Conservation (phyloP, 2,797 vertebrate genomes). For the Brotula barbata region DNA sequence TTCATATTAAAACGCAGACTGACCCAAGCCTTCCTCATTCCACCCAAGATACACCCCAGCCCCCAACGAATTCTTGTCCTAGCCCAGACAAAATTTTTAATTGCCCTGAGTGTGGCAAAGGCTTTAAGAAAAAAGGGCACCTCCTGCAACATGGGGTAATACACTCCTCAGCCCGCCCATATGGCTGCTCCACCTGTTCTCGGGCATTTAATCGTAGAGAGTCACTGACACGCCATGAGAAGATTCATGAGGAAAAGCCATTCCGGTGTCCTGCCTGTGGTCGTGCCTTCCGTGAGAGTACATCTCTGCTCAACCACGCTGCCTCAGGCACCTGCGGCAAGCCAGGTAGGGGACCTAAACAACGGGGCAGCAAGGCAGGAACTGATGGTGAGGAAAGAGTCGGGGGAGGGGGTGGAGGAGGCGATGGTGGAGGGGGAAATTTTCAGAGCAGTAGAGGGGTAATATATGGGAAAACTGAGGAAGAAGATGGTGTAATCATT, state of each 20-base stretch:
- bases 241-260: constrained; percentile 91
- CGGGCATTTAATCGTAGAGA: constrained; percentile 94
- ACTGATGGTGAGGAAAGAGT: constrained; percentile 80
- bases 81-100: constrained; percentile 88
- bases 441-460: constrained; percentile 79
- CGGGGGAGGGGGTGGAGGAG: constrained; percentile 77
- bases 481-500: constrained; percentile 81
- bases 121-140: constrained; percentile 94
- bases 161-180: constrained; percentile 90
- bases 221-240: constrained; percentile 93
- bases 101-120: constrained; percentile 91
- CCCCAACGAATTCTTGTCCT: constrained; percentile 74
- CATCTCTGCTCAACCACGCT: constrained; percentile 85
- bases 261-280: constrained; percentile 92
- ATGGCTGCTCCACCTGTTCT: constrained; percentile 89
- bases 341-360: constrained; percentile 82
- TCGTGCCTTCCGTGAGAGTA: constrained; percentile 85
- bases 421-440: constrained; percentile 78
- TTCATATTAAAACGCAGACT: constrained; percentile 79
- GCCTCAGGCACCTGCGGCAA: constrained; percentile 87
- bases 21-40: constrained; percentile 83
- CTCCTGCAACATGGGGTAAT: constrained; percentile 93
- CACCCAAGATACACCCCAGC: constrained; percentile 77
- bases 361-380: constrained; percentile 78
- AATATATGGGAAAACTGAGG: constrained; percentile 81